Base-by-base conservation (phyloP, 2,113 vertebrate species). In the Blennius ocellaris region DNA sequence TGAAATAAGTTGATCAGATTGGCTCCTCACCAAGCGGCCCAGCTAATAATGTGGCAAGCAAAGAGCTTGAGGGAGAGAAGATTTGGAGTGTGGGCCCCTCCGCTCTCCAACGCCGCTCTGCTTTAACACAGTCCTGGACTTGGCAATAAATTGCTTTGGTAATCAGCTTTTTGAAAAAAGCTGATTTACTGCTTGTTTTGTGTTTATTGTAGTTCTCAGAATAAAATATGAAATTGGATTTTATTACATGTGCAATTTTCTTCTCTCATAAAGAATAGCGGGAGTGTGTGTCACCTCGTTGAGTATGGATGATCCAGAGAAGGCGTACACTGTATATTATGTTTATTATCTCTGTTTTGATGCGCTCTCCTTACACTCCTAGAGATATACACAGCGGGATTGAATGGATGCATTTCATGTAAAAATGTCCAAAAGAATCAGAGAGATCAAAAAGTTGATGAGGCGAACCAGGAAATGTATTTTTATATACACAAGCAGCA, bases 91-190 rank as follows among this genome's bases (percentile, higher is more conserved):
- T 77, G 87, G 74, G 76, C 67, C 82, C 87, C 78, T 74, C 63
- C 65, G 77, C 83, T 83, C 75, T 69, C 69, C 80, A 74, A 73
- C 38, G 5, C 60, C 58, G 85, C 81, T 87, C 64, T 85, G 85
- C 91, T 92, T 91, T 91, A 90, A 91, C 87, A 89, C 83, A 81
- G 89, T 89, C 87, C 90, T 92, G 86, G 89, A 91, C 89, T 93
- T 89, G 85, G 87, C 90, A 93, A 93, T 93, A 93, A 93, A 95
- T 94, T 94, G 93, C 88, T 93, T 94, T 87, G 81, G 92, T 94
- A 94, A 94, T 94, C 92, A 94, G 92, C 92, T 94, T 95, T 94
- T 92, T 93, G 92, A 94, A 94, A 93, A 94, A 93, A 93, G 92
- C 92, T 93, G 94, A 94, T 95, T 94, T 93, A 94, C 88, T 86